These are phyloP conservation scores for Plestiodon gilberti DNA, from an alignment of 2,113 vertebrate genomes.

Conservation along the genomic window DNA sequence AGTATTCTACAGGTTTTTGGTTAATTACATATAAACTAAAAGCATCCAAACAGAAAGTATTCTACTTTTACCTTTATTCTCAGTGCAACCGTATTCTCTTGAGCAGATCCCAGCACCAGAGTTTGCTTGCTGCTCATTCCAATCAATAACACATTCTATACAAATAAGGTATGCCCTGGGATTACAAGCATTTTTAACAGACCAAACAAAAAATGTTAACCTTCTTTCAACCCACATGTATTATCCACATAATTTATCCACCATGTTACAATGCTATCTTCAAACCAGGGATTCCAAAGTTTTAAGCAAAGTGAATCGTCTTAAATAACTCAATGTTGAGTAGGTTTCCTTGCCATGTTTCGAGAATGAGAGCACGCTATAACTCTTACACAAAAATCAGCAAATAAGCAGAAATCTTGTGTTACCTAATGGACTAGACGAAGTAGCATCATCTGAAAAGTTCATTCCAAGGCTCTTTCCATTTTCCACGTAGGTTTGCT, in stretches of 20 bases:
- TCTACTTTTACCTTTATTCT: background rate
- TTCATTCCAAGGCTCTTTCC: constrained; percentile 76
- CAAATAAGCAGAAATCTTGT: background rate
- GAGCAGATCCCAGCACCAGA: background rate
- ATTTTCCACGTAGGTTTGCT: constrained; percentile 76
- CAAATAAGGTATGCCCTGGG: background rate
- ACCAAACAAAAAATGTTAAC: background rate
- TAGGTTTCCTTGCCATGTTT: background rate
- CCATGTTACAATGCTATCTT: background rate
- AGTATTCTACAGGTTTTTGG: no score
- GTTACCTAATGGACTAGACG: constrained; percentile 71
- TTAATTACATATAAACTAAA: no score
- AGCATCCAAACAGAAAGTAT: no score
- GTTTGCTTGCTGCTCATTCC: background rate
- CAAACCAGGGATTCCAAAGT: background rate
- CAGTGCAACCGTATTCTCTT: background rate
- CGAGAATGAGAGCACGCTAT: background rate
- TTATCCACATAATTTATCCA: no score
- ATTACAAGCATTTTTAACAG: background rate
- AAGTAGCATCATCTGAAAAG: constrained; percentile 70
- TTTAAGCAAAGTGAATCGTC: no score
- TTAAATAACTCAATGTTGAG: background rate
- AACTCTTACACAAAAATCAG: background rate
- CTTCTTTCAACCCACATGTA: no score
- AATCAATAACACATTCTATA: background rate